Percentiles rank a stretch among this genome's conserved stretches.
phyloP scores from a whole-genome alignment of 2,113 vertebrate species.

The Epinephelus moara region DNA sequence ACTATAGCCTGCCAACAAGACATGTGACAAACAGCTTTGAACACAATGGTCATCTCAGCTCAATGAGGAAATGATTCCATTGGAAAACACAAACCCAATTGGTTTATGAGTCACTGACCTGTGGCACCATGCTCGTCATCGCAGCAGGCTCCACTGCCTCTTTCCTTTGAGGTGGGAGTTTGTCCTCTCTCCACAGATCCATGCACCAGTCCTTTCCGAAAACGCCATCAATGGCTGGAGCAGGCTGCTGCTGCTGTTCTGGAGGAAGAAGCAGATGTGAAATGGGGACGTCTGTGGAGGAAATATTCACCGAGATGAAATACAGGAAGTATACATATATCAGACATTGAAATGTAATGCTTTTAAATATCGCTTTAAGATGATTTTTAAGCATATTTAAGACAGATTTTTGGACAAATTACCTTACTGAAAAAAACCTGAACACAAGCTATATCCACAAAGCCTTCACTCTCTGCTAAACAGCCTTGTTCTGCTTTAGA shows the following conservation, averaged over 20 bases:
- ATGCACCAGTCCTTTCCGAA: conserved; percentile 87
- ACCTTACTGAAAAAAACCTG: too few species aligned
- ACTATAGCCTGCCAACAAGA: conserved; percentile 70
- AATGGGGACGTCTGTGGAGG: not conserved
- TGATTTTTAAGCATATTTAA: too few species aligned
- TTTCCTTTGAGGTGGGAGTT: conserved; percentile 56
- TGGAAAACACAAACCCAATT: not conserved
- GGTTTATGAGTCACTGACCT: conserved; percentile 37
- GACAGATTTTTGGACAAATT: too few species aligned
- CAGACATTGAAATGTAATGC: too few species aligned
- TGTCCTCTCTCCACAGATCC: conserved; percentile 84
- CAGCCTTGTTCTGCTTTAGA: too few species aligned
- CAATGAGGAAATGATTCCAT: not conserved
- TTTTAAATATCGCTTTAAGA: too few species aligned
- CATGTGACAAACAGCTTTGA: conserved; percentile 1
- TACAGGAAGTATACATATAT: too few species aligned
- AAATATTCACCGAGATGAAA: not conserved
- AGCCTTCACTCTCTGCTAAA: too few species aligned
- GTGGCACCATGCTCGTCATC: conserved; percentile 64
- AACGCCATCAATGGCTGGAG: conserved; percentile 80
- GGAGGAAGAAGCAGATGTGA: conserved; percentile 24
- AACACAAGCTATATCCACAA: too few species aligned
- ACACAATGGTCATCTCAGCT: not conserved
- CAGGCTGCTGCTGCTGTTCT: conserved; percentile 64
- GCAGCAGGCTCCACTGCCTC: conserved; percentile 45